Evolutionary conservation across 2,888 invertebrate species (phyloP).

Genomic region (Eupithecia inturbata): DNA sequence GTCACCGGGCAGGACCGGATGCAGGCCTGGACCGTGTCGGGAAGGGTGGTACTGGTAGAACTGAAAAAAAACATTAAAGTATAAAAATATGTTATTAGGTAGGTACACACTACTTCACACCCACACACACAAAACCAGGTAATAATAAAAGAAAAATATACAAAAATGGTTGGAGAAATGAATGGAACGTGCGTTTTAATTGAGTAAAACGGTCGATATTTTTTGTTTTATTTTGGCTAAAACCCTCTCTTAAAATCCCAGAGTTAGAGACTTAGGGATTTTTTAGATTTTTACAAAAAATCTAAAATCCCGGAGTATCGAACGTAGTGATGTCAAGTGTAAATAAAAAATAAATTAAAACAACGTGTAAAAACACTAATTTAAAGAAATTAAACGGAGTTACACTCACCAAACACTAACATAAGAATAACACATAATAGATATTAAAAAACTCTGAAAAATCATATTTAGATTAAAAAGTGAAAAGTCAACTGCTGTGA

Average conservation of each 20-base stretch:
- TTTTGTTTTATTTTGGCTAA: no score
- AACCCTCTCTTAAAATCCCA: no score
- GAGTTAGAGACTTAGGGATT: no score
- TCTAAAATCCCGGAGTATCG: no score
- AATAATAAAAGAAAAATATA: no score
- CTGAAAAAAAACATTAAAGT: no score
- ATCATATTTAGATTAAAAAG: background rate
- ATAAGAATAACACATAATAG: background rate
- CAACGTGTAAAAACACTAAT: background rate
- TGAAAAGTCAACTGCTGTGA: no score
- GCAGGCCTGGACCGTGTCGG: constrained; percentile 40
- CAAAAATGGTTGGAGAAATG: background rate
- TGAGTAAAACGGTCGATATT: no score
- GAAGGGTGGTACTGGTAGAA: constrained; percentile 41
- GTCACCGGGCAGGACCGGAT: constrained; percentile 46
- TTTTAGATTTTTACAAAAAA: no score
- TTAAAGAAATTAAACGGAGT: background rate
- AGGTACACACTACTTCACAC: no score
- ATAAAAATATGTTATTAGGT: no score
- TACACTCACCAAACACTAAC: background rate
- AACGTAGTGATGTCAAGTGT: background rate
- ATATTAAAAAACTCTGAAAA: background rate
- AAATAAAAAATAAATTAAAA: background rate
- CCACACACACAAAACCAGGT: background rate
- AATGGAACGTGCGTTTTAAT: background rate